A percentile compares a stretch with the other conserved stretches of the same genome.
Conservation (phyloP, 1,140 invertebrate species). For the Drosophila micromelanica region DNA sequence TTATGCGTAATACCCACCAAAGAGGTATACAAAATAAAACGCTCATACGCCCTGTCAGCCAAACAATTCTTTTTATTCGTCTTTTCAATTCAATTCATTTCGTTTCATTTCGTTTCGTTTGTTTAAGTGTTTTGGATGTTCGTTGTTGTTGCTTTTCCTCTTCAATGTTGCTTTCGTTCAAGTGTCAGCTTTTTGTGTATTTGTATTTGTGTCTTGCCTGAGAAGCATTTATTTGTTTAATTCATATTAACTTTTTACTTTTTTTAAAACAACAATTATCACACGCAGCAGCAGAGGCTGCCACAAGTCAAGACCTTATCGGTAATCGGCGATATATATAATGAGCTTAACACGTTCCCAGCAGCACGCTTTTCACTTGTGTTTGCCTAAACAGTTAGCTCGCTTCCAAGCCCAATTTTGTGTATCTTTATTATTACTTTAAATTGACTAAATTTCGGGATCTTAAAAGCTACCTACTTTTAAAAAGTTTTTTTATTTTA, state of each 20-base stretch:
- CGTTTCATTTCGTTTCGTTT: constrained; percentile 58
- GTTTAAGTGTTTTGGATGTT: constrained; percentile 68
- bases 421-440: background rate
- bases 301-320: constrained; percentile 7
- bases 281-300: constrained; percentile 4
- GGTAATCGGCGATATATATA: constrained; percentile 6
- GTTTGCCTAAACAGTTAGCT: constrained; percentile 26
- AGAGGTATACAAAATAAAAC: constrained; percentile 30
- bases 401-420: background rate
- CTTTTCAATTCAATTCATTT: constrained; percentile 43
- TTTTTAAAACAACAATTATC: constrained; percentile 18
- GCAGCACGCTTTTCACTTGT: constrained; percentile 40
- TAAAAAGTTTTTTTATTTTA: background rate
- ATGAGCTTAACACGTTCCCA: constrained; percentile 28
- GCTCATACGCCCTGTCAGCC: constrained; percentile 63
- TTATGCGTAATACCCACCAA: background rate
- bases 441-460: background rate
- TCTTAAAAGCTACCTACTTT: background rate
- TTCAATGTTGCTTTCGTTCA: constrained; percentile 31
- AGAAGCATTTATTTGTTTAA: constrained; percentile 59
- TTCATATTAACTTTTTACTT: constrained; percentile 21
- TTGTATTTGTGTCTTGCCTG: constrained; percentile 45
- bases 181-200: constrained; percentile 17
- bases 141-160: constrained; percentile 40
- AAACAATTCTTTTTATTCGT: constrained; percentile 39